A percentile compares a stretch with the other conserved stretches of the same genome.
These are phyloP conservation scores for Eutolmus rufibarbis DNA, from an alignment of 2,888 invertebrate species.

Conservation along the genomic window DNA sequence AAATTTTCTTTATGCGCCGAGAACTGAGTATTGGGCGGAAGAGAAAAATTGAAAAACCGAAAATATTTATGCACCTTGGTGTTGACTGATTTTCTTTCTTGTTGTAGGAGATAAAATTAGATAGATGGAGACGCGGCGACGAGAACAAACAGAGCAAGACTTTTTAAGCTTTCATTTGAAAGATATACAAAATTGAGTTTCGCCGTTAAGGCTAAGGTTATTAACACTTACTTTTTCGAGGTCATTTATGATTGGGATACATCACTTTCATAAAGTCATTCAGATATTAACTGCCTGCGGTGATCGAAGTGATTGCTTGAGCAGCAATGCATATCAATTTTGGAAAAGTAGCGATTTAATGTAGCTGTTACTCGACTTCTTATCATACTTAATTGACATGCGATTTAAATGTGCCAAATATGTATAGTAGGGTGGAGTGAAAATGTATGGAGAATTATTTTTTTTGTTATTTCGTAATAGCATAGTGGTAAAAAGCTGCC, in stretches of 20 bases:
- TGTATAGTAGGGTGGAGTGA: too few relatives aligned
- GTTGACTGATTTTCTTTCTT: neutral
- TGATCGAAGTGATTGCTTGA: neutral
- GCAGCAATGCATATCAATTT: neutral
- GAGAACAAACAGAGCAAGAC: neutral
- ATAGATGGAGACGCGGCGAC: neutral
- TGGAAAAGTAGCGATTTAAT: neutral
- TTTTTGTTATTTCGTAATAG: too few relatives aligned
- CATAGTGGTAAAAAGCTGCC: too few relatives aligned
- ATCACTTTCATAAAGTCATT: neutral
- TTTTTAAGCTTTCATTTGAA: neutral
- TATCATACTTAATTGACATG: neutral
- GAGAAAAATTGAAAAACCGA: neutral
- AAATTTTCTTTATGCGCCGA: neutral
- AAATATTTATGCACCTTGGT: neutral
- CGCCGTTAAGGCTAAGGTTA: neutral
- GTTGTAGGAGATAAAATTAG: neutral
- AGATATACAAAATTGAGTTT: neutral
- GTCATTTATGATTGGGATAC: neutral
- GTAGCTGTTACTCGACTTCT: neutral
- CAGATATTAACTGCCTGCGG: neutral
- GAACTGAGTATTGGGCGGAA: neutral
- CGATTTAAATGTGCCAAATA: neutral
- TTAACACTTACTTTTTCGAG: neutral
- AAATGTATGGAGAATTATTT: too few relatives aligned